phyloP scores from a whole-genome alignment of 2,888 invertebrate species.

The Drosophila infuscata region DNA sequence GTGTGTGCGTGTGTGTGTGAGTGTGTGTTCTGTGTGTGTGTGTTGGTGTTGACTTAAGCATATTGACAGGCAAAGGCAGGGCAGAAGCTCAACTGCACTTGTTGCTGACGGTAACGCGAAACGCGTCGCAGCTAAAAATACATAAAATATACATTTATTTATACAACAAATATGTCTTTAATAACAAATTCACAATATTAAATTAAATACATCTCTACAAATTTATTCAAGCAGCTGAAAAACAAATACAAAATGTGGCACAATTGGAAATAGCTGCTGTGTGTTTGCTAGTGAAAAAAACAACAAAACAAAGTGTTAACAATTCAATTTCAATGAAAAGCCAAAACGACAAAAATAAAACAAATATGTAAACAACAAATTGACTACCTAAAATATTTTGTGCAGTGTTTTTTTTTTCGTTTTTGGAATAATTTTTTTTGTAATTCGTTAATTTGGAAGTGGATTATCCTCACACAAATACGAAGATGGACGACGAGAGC shows the following conservation, averaged over 20 bases:
- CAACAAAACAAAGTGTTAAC: neutral
- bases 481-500: conserved; percentile 91
- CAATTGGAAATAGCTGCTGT: conserved; percentile 66
- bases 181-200: neutral
- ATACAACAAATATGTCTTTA: neutral
- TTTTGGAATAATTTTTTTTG: conserved; percentile 3
- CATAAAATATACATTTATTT: neutral
- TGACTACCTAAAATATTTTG: conserved; percentile 1
- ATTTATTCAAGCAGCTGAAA: conserved; percentile 2
- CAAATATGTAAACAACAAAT: conserved; percentile 39
- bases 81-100: conserved; percentile 80
- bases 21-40: conserved; percentile 4
- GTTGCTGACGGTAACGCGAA: conserved; percentile 77
- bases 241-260: conserved; percentile 61
- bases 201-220: neutral
- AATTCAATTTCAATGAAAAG: neutral
- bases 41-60: conserved; percentile 18
- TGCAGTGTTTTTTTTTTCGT: conserved; percentile 8
- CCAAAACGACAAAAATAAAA: conserved; percentile 11
- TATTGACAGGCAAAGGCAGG: conserved; percentile 29
- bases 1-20: conserved; percentile 6
- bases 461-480: conserved; percentile 67
- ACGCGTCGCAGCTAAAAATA: conserved; percentile 19
- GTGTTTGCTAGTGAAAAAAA: conserved; percentile 72
- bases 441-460: conserved; percentile 37